A percentile compares a stretch with the other conserved stretches of the same genome.
These are phyloP conservation scores for Noctilio leporinus DNA, from an alignment of 2,113 vertebrate species.

Conservation along the genomic window DNA sequence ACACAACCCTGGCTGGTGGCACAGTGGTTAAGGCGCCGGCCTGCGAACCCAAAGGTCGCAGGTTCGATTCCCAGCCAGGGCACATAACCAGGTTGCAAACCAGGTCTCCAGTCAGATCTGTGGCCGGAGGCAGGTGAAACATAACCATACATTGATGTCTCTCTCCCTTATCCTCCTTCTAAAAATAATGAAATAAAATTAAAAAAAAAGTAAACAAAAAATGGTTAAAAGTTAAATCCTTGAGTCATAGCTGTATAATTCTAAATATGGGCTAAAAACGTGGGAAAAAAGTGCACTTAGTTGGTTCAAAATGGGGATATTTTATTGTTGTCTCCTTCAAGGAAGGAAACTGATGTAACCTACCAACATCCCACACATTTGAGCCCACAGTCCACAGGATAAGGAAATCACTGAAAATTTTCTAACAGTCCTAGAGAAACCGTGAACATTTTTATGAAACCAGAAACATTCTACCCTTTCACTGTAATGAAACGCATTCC, in stretches of 20 bases:
- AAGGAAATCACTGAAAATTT: conserved; percentile 19
- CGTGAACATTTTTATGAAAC: conserved; percentile 12
- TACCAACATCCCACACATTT: neutral
- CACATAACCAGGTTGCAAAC: no score
- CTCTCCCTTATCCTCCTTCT: no score
- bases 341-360: neutral
- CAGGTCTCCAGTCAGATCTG: no score
- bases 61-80: no score
- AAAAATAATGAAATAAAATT: no score
- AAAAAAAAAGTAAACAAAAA: no score
- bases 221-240: neutral
- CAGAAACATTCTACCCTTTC: neutral
- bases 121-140: no score
- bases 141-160: no score
- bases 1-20: no score
- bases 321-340: conserved; percentile 10
- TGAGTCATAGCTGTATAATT: neutral
- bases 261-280: neutral
- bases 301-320: neutral
- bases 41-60: no score
- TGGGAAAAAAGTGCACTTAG: neutral
- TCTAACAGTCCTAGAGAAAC: conserved; percentile 3
- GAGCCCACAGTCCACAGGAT: neutral
- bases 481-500: conserved; percentile 24
- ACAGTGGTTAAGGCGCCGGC: no score